phyloP scores from a whole-genome alignment of 2,888 invertebrate species.

The Sepioteuthis lessoniana region DNA sequence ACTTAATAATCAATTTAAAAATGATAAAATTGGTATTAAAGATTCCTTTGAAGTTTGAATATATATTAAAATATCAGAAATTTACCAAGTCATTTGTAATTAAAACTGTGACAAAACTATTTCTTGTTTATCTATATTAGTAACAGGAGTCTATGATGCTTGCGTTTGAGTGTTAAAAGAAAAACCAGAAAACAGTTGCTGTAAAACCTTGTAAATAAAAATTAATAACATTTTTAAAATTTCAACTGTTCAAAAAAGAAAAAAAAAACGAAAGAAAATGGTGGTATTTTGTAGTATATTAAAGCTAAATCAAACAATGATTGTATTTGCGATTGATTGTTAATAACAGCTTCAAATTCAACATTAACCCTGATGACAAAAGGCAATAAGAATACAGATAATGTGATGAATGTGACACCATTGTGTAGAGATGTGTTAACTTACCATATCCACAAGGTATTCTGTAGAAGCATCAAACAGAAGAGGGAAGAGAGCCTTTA shows the following conservation, averaged over 20 bases:
- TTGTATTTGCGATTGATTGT: too few relatives aligned
- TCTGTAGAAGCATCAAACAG: slow-evolving; percentile 86
- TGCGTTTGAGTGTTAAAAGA: too few relatives aligned
- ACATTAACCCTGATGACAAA: neutral
- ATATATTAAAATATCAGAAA: neutral
- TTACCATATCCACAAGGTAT: slow-evolving; percentile 80
- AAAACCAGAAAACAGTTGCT: too few relatives aligned
- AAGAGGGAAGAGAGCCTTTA: slow-evolving; percentile 84
- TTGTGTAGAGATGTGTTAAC: slow-evolving; percentile 48
- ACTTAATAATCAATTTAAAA: neutral
- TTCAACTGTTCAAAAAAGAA: too few relatives aligned
- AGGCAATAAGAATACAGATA: neutral
- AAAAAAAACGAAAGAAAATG: too few relatives aligned
- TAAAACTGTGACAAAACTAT: neutral
- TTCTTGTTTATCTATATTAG: neutral
- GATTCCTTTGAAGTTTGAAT: neutral
- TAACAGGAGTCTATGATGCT: neutral
- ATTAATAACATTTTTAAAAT: too few relatives aligned
- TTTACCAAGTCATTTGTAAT: neutral
- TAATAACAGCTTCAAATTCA: too few relatives aligned
- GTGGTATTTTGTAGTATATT: too few relatives aligned
- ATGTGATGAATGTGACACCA: neutral
- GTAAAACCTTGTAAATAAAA: too few relatives aligned
- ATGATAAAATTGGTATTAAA: neutral
- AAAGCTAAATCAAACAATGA: too few relatives aligned